Conservation (phyloP, 1,140 invertebrate species). For the Galleria mellonella region DNA sequence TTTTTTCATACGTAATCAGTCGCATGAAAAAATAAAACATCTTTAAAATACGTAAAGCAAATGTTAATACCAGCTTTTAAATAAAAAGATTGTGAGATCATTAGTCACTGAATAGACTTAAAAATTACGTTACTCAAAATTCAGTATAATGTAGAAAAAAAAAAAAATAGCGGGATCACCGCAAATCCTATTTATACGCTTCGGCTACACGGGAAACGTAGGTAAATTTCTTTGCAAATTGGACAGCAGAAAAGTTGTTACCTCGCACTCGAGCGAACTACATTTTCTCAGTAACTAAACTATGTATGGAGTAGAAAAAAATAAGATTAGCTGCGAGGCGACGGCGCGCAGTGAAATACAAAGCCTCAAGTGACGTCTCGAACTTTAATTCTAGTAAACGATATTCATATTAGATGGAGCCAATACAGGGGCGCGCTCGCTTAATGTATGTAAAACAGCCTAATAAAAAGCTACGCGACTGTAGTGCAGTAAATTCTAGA, state of each 20-base stretch:
- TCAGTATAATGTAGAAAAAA: slow-evolving; percentile 19
- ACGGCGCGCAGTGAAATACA: not conserved
- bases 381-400: not conserved
- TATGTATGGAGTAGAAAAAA: slow-evolving; percentile 10
- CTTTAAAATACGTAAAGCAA: too few relatives aligned
- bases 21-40: too few relatives aligned
- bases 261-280: slow-evolving; percentile 20
- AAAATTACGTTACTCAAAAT: slow-evolving; percentile 20
- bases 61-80: too few relatives aligned
- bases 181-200: slow-evolving; percentile 24
- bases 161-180: slow-evolving; percentile 20
- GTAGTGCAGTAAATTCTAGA: slow-evolving; percentile 49
- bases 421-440: slow-evolving; percentile 4
- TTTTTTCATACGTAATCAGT: too few relatives aligned
- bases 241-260: slow-evolving; percentile 33
- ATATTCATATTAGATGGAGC: not conserved
- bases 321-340: slow-evolving; percentile 4
- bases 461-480: slow-evolving; percentile 47
- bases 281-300: slow-evolving; percentile 21
- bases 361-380: not conserved
- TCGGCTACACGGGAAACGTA: slow-evolving; percentile 13
- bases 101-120: not conserved
- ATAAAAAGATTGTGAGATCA: too few relatives aligned
- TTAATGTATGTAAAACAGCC: slow-evolving; percentile 53
- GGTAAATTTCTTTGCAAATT: slow-evolving; percentile 30